Evolutionary conservation across 2,113 vertebrate genomes (phyloP), one percentile per base, ranked within the genome.

Genomic region (Chamaetylas fuelleborni): DNA sequence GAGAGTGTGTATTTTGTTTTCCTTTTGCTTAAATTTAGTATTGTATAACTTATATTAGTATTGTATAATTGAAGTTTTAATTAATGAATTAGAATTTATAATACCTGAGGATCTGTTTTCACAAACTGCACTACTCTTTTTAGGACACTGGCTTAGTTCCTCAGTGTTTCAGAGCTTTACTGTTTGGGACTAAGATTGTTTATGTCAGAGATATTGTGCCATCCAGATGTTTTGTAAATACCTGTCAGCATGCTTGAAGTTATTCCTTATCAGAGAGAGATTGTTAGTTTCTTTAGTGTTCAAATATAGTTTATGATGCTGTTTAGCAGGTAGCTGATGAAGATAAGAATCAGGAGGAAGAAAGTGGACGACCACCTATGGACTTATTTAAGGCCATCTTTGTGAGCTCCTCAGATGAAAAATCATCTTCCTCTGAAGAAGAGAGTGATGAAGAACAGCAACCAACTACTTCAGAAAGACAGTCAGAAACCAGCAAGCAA

Each of bases 381-480:
- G 99, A 99, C 90, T 97, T 99, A 74, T 99, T 99, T 94, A 99
- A 99, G 72, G 99, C 99, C 86, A 99, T 99, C 94, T 99, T 99
- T 77, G 98, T 97, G 71, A 97, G 98, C 92, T 99, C 99, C 17
- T 99, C 99, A 1, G 99, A 99, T 71, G 99, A 99, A 81, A 98
- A 98, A 71, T 99, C 98, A 18, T 99, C 98, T 4, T 99, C 99
- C 16, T 99, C 98, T 6, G 99, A 99, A n/a, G 98, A 98, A 45
- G 98, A 99, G 31, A 97, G 97, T 31, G 97, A 94, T 2, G 95
- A 97, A 22, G 98, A 98, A 4, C 92, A 98, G 34, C 64, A 96
- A 24, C 85, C 86, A 15, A 8, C 12, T 34, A 8, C 66, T 9
- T 58, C 45, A 8, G 92, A 82, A 34, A 40, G 56, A 17, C 69